Evolutionary conservation across 2,113 vertebrate species (phyloP), one percentile per base, ranked within the genome.

Genomic region (Kryptolebias marmoratus): DNA sequence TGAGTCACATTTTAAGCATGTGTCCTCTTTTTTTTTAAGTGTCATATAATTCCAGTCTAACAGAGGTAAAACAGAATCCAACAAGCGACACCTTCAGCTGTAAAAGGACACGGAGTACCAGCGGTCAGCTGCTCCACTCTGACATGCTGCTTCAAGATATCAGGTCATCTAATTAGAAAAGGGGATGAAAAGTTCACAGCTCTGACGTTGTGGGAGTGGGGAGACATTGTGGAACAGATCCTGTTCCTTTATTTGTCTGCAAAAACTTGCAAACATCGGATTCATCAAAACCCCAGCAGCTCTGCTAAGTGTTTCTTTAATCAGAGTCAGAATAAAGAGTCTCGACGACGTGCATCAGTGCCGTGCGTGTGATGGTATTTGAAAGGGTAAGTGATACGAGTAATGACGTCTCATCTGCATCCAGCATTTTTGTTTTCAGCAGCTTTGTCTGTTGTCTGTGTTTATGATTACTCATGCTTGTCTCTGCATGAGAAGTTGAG

Each of bases 81-180:
- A 52, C 44, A n/a, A 68, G 56, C 8, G 30, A 45, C 66, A 59
- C 66, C 18, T 44, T 69, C 57, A 69, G 78, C 44, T 63, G 62
- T 15, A 27, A 79, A 47, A 70, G 76, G 78, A 85, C 74, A 83
- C 71, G 70, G 52, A 59, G 79, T 73, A 13, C 61, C 55, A 64
- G 59, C 63, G 76, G 65, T 81, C 70, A 76, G 73, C 49, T 76
- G 72, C 72, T 85, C 62, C 74, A 58, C 83, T 66, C 73, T 70
- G 75, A 85, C 81, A 78, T 85, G 77, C 77, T 77, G 82, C 77
- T 86, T 79, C 69, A 83, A 82, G 84, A 83, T 87, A 78, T 83
- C 80, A 77, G 79, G 75, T 87, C 82, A 82, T 90, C 84, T 88
- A 92, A 91, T 91, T 86, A 90, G 87, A 86, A 77, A 68, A 79